Conservation (phyloP, 2,888 invertebrate genomes). For the Lamellibrachia columna region DNA sequence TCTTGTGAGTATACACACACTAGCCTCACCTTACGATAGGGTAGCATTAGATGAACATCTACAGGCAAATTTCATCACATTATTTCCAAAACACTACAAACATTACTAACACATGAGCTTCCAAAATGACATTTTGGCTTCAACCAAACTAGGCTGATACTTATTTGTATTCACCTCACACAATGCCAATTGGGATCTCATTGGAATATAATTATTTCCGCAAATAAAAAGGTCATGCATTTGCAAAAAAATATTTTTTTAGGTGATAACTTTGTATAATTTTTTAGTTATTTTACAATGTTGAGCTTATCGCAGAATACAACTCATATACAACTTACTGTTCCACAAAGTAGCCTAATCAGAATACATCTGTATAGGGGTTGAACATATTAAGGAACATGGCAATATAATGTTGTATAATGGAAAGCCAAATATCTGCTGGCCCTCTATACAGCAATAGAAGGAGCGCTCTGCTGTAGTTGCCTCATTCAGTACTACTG, state of each 20-base stretch:
- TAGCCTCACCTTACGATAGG: neutral
- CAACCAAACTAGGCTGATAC: neutral
- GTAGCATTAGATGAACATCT: constrained; percentile 6
- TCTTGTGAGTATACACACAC: constrained; percentile 1
- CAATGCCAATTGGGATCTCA: neutral
- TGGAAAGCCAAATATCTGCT: too few species aligned
- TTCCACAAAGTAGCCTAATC: too few species aligned
- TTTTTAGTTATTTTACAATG: neutral
- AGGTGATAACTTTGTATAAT: too few species aligned
- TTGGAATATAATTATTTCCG: neutral
- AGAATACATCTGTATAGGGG: too few species aligned
- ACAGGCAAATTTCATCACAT: constrained; percentile 3
- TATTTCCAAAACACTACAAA: neutral
- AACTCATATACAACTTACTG: too few species aligned
- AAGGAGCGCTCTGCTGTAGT: too few species aligned
- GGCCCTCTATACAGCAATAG: too few species aligned
- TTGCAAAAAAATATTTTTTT: neutral
- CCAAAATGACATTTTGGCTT: neutral
- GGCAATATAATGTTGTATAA: too few species aligned
- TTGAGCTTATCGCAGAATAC: too few species aligned
- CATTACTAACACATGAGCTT: neutral
- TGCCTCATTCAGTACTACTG: too few species aligned
- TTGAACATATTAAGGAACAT: too few species aligned
- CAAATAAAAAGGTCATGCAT: neutral
- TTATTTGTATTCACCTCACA: neutral